Base-by-base conservation (phyloP, 1,140 invertebrate species). In the Drosophila ambigua region DNA sequence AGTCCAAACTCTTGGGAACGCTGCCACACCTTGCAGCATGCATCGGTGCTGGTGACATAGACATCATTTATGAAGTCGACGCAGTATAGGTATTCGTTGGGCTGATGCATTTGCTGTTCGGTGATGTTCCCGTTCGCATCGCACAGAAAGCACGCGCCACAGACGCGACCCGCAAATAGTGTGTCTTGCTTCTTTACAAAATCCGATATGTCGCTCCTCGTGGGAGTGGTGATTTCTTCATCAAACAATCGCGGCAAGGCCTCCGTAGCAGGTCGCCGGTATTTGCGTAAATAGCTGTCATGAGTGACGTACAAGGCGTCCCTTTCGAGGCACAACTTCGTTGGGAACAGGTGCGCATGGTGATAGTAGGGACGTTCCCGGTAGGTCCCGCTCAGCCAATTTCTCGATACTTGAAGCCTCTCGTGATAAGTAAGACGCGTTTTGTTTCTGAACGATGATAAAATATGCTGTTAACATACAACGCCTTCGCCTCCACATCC, bases 171-270 rank as follows among this genome's bases (percentile, higher is more conserved):
- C 4, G 71, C 91, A 52, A 92, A 91, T 6, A 92, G 75, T 4
- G 80, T 90, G n/a, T 84, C 53, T 0, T 68, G n/a, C n/a, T 90
- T 90, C 16, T 83, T 91, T 0, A 73, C 65, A 64, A 92, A 91
- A 44, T 82, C 66, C 0, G 83, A 74, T 26, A 92, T 91, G 46
- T 92, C 89, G 9, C 67, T 76, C 11, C 60, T 57, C n/a, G 63
- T 64, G 35, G 61, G 35, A 9, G 80, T 64, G 16, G 43, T 59
- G 15, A 91, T 80, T 43, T 90, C 89, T 51, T 68, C 57, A 5
- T 73, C 72, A 35, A 60, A 91, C 16, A 77, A 57, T 3, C 83
- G 72, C 16, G 83, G 65, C 8, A 92, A 46, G 2, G 73, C 54
- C 43, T 91, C 78, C 7, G 50, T 49, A 16, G 72, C 58, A 11